Percentiles rank a stretch among this genome's conserved stretches.
These are phyloP conservation scores for Sigmodon hispidus DNA, from an alignment of 2,113 vertebrate genomes.

Conservation along the genomic window DNA sequence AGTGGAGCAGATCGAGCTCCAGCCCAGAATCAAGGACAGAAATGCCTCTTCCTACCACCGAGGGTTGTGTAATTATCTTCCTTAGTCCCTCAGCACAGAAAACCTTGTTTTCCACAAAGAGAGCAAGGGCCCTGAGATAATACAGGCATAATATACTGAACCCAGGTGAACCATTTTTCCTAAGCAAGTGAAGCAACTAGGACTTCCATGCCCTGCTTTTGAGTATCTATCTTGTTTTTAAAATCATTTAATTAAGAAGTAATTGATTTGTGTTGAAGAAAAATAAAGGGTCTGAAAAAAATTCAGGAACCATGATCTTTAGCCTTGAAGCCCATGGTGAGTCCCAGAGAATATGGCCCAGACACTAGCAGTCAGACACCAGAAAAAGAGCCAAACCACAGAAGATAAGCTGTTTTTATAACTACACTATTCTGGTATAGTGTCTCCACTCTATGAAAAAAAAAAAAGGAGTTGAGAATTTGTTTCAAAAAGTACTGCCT, in stretches of 20 bases:
- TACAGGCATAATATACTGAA: not conserved
- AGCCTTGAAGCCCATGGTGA: not conserved
- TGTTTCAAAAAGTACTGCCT: slow-evolving; percentile 30
- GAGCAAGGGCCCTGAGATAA: slow-evolving; percentile 31
- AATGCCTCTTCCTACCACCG: not conserved
- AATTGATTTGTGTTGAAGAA: not conserved
- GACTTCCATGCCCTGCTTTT: not conserved
- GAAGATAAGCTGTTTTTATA: not conserved
- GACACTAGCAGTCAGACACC: not conserved
- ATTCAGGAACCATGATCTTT: not conserved
- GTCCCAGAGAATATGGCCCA: not conserved
- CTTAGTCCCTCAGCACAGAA: slow-evolving; percentile 25
- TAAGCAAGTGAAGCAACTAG: not conserved
- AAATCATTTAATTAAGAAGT: slow-evolving; percentile 1
- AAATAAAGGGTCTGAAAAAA: not conserved
- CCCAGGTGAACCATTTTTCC: not conserved
- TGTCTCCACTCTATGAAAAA: not conserved
- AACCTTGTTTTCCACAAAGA: slow-evolving; percentile 56
- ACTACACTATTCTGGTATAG: not conserved
- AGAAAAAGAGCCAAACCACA: not conserved
- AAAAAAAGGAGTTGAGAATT: slow-evolving; percentile 1
- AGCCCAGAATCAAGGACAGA: not conserved
- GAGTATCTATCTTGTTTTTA: not conserved
- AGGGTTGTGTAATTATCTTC: slow-evolving; percentile 10
- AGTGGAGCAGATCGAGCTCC: slow-evolving; percentile 9